A percentile compares a stretch with the other conserved stretches of the same genome.
phyloP scores from a whole-genome alignment of 1,140 invertebrate genomes.

The Penaeus vannamei region DNA sequence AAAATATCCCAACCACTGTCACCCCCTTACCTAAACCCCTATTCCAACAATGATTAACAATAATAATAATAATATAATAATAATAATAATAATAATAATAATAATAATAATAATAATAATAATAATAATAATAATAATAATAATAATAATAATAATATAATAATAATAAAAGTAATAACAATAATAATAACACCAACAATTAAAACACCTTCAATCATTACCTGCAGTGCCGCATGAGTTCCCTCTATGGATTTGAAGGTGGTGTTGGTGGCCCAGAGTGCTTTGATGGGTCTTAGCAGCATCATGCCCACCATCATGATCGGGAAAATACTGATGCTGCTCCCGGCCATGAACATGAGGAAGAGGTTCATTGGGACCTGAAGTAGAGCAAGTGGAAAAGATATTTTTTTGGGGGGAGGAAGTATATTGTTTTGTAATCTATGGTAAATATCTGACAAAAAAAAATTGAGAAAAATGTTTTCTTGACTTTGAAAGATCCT shows the following conservation, averaged over 20 bases:
- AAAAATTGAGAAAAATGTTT: background rate
- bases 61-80: too few relatives aligned
- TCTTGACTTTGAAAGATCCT: too few relatives aligned
- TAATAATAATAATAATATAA: background rate
- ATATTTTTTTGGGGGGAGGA: background rate
- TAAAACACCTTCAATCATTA: slow-evolving; percentile 27
- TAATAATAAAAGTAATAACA: background rate
- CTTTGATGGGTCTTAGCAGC: slow-evolving; percentile 95
- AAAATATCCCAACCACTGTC: too few relatives aligned
- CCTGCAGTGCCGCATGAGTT: slow-evolving; percentile 79
- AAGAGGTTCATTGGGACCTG: slow-evolving; percentile 98
- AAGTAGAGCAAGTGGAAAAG: slow-evolving; percentile 34
- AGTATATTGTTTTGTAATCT: background rate
- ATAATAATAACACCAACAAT: background rate
- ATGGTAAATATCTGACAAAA: background rate
- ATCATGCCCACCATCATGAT: slow-evolving; percentile 99
- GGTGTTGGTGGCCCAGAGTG: slow-evolving; percentile 89
- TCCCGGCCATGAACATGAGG: slow-evolving; percentile 99
- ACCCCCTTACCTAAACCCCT: too few relatives aligned
- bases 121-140: background rate
- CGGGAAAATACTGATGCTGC: slow-evolving; percentile 98
- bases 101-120: background rate
- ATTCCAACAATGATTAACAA: too few relatives aligned
- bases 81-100: too few relatives aligned
- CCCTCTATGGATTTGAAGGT: slow-evolving; percentile 97